These are phyloP conservation scores for Oryzaephilus surinamensis DNA, from an alignment of 1,140 invertebrate genomes.

Conservation along the genomic window DNA sequence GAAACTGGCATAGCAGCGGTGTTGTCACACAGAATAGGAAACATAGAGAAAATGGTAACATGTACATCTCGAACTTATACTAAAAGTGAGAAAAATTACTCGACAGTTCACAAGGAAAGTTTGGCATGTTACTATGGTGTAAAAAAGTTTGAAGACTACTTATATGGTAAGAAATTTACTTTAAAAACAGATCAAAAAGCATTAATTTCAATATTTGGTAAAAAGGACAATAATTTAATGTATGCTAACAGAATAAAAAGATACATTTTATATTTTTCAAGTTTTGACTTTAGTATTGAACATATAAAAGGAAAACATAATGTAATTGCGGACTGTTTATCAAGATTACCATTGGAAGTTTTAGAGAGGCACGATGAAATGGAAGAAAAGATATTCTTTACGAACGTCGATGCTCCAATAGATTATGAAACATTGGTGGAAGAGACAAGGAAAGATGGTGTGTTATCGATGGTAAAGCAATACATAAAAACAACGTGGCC, in stretches of 20 bases:
- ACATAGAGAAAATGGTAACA: constrained; percentile 15
- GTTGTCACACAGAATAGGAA: constrained; percentile 5
- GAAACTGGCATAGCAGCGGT: constrained; percentile 9
- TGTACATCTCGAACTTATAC: constrained; percentile 15
- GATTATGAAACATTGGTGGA: background rate
- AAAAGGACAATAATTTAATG: constrained; percentile 19
- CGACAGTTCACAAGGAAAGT: constrained; percentile 19
- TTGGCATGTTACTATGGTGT: constrained; percentile 17
- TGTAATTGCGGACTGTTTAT: constrained; percentile 21
- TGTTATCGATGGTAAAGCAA: background rate
- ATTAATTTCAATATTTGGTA: constrained; percentile 24
- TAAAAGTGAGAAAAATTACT: constrained; percentile 17
- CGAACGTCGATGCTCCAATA: background rate
- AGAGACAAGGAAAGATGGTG: background rate
- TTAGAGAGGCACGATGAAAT: background rate
- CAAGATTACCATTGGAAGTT: constrained; percentile 17
- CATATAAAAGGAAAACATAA: constrained; percentile 13
- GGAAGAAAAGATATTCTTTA: background rate
- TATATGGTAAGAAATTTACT: constrained; percentile 36
- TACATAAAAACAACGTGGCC: constrained; percentile 4
- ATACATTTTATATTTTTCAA: constrained; percentile 22
- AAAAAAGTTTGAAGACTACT: constrained; percentile 33
- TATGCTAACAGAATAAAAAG: constrained; percentile 19
- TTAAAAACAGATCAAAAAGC: constrained; percentile 41
- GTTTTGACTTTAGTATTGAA: constrained; percentile 21